Evolutionary conservation across 1,140 invertebrate species (phyloP).

Genomic region (Adelges cooleyi): DNA sequence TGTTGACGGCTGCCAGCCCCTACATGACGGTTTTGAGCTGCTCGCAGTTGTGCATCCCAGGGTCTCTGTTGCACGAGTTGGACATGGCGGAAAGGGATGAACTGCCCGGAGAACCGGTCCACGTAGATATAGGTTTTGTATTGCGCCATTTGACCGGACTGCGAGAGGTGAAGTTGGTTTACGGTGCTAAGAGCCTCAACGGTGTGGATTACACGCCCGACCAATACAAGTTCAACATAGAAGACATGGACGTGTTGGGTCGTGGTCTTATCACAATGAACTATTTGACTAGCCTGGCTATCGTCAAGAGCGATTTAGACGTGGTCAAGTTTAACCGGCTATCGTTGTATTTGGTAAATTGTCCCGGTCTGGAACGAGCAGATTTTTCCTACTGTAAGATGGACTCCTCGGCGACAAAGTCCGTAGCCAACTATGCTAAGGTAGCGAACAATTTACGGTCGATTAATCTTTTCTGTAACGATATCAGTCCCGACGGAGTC

Average conservation of each 20-base stretch:
- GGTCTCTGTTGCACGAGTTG: not conserved
- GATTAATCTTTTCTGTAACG: not conserved
- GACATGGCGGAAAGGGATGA: not conserved
- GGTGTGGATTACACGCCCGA: not conserved
- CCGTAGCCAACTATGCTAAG: not conserved
- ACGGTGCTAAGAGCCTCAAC: not conserved
- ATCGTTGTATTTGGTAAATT: not conserved
- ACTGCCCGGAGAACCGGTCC: not conserved
- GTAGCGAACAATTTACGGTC: not conserved
- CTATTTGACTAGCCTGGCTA: not conserved
- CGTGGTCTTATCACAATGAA: not conserved
- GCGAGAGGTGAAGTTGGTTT: not conserved
- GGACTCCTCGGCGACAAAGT: not conserved
- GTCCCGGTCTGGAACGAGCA: not conserved
- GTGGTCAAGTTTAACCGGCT: not conserved
- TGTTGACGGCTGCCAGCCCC: not conserved
- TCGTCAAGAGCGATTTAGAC: not conserved
- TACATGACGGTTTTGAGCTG: not conserved
- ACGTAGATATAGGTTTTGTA: not conserved
- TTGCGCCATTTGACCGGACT: not conserved
- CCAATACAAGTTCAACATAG: not conserved
- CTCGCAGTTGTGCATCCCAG: not conserved
- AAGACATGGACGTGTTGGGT: not conserved
- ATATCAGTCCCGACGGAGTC: not conserved
- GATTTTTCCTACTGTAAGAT: not conserved